These are phyloP conservation scores for Cydia fagiglandana DNA, from an alignment of 1,140 invertebrate species.

Conservation along the genomic window DNA sequence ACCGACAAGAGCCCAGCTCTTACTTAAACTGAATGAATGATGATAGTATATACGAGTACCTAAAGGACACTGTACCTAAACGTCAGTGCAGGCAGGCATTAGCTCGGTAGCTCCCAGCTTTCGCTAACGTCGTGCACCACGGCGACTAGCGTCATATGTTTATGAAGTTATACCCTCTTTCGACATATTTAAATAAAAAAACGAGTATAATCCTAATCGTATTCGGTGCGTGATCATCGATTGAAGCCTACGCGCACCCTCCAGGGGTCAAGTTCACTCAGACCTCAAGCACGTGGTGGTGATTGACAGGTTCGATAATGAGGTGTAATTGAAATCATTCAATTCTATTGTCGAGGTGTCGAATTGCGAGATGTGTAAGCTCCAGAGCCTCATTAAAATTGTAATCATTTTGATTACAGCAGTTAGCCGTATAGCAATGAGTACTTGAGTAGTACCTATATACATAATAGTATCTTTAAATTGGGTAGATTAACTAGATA, in stretches of 20 bases:
- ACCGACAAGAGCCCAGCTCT: no score
- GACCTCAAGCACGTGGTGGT: background rate
- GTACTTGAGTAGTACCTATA: no score
- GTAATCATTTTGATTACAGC: background rate
- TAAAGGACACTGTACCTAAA: no score
- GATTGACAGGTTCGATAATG: background rate
- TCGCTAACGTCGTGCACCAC: background rate
- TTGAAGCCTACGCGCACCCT: background rate
- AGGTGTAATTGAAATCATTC: slow-evolving; percentile 6
- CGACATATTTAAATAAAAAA: background rate
- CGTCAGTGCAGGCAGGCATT: no score
- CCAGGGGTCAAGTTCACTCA: background rate
- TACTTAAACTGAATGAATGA: no score
- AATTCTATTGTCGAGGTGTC: background rate
- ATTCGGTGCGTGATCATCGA: background rate
- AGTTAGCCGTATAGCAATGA: background rate
- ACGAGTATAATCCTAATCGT: background rate
- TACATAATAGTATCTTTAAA: background rate
- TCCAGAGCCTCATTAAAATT: background rate
- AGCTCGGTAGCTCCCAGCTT: background rate
- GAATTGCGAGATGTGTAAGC: background rate
- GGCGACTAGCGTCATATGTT: background rate
- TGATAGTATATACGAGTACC: no score
- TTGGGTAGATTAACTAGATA: background rate
- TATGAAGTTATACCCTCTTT: background rate